These are phyloP conservation scores for Procambarus clarkii DNA, from an alignment of 1,140 invertebrate species.

Conservation along the genomic window DNA sequence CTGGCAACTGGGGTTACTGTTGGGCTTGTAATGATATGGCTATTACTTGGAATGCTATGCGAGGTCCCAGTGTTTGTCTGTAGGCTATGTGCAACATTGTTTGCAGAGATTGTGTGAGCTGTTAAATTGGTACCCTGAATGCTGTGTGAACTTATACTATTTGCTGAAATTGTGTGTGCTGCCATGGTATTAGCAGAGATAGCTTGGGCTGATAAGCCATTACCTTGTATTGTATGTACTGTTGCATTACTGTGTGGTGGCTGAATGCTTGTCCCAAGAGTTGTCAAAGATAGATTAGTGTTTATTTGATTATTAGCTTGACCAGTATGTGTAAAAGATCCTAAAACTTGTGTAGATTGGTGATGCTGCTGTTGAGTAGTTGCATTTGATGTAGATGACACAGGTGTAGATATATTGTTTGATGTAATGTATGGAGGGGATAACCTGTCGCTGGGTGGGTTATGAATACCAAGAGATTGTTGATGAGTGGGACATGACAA, in stretches of 20 bases:
- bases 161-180: slow-evolving; percentile 23
- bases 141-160: slow-evolving; percentile 37
- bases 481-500: slow-evolving; percentile 44
- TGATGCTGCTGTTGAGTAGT: slow-evolving; percentile 18
- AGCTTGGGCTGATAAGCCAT: slow-evolving; percentile 13
- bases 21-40: slow-evolving; percentile 27
- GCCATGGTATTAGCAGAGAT: slow-evolving; percentile 14
- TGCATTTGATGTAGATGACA: slow-evolving; percentile 9
- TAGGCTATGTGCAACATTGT: slow-evolving; percentile 1
- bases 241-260: slow-evolving; percentile 26
- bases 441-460: not conserved
- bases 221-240: slow-evolving; percentile 34
- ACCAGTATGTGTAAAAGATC: slow-evolving; percentile 45
- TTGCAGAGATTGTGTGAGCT: slow-evolving; percentile 22
- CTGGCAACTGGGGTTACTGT: slow-evolving; percentile 27
- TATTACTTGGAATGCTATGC: slow-evolving; percentile 38
- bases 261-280: slow-evolving; percentile 17
- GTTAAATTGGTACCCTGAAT: slow-evolving; percentile 19
- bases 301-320: slow-evolving; percentile 42
- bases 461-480: slow-evolving; percentile 3
- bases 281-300: slow-evolving; percentile 28
- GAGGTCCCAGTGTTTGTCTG: not conserved
- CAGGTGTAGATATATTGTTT: slow-evolving; percentile 13
- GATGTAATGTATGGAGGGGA: slow-evolving; percentile 18
- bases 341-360: slow-evolving; percentile 16